These are phyloP conservation scores for Tolypeutes matacus DNA, from an alignment of 2,797 vertebrate species.

Conservation along the genomic window DNA sequence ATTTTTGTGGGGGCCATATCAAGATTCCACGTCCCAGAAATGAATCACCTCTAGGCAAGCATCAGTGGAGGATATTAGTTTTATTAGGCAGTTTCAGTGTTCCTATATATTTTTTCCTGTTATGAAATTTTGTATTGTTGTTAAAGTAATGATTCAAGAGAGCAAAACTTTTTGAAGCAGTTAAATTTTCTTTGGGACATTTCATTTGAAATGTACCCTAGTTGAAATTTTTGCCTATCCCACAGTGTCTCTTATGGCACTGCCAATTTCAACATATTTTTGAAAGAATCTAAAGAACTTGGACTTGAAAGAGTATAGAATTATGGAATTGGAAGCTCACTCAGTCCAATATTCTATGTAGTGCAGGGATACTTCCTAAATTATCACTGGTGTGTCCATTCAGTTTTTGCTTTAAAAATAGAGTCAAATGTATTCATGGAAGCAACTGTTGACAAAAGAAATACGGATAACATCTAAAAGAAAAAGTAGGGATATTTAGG, in stretches of 20 bases:
- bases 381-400: neutral
- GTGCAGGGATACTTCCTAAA: neutral
- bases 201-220: neutral
- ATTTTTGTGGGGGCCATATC: neutral
- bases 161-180: neutral
- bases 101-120: neutral
- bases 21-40: conserved; percentile 24
- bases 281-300: neutral
- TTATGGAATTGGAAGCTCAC: neutral
- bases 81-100: neutral
- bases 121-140: neutral
- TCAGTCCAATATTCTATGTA: neutral
- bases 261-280: conserved; percentile 9
- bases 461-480: neutral
- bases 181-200: neutral
- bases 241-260: neutral
- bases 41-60: neutral
- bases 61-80: neutral
- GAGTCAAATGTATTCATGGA: neutral
- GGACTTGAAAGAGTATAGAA: conserved; percentile 17
- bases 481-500: neutral
- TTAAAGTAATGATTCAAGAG: conserved; percentile 48
- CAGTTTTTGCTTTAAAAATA: neutral
- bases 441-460: conserved; percentile 29
- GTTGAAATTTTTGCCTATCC: neutral